A percentile compares a stretch with the other conserved stretches of the same genome.
Conservation (phyloP, 2,113 vertebrate species). For the Plectropomus leopardus region DNA sequence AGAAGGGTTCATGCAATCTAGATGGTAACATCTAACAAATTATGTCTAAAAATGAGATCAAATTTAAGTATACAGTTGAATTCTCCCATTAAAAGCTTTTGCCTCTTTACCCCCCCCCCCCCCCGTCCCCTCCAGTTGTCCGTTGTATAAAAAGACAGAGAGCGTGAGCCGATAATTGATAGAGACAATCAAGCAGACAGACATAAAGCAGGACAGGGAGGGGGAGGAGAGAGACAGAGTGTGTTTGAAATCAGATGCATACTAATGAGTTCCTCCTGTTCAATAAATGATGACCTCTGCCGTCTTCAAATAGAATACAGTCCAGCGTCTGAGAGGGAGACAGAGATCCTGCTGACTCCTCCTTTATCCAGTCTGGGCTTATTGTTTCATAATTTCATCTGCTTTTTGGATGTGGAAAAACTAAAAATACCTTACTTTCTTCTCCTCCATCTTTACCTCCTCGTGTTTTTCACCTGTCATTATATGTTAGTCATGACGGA, state of each 20-base stretch:
- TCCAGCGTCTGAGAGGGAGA: slow-evolving; percentile 53
- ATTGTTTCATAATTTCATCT: not conserved
- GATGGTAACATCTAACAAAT: not conserved
- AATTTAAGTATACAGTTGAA: not conserved
- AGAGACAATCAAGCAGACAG: slow-evolving; percentile 70
- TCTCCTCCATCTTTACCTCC: not conserved
- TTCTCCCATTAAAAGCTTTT: not conserved
- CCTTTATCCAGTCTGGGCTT: slow-evolving; percentile 34
- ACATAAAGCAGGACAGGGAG: slow-evolving; percentile 61
- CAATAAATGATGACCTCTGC: slow-evolving; percentile 82
- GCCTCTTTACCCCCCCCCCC: not conserved
- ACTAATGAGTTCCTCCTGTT: slow-evolving; percentile 78
- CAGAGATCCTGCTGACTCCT: slow-evolving; percentile 46
- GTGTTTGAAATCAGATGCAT: slow-evolving; percentile 78
- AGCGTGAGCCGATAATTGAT: slow-evolving; percentile 58
- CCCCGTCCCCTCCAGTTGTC: slow-evolving; percentile 10
- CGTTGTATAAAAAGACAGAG: not conserved
- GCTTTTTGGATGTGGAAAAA: slow-evolving; percentile 5
- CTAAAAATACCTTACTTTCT: slow-evolving; percentile 12
- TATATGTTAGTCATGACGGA: not conserved
- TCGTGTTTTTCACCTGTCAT: slow-evolving; percentile 12
- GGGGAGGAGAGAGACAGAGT: slow-evolving; percentile 59
- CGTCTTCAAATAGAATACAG: slow-evolving; percentile 75
- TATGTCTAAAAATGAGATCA: not conserved
- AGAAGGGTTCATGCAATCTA: not conserved